A percentile compares a stretch with the other conserved stretches of the same genome.
These are phyloP conservation scores for Drosophila cognata DNA, from an alignment of 2,888 invertebrate genomes.

Conservation along the genomic window DNA sequence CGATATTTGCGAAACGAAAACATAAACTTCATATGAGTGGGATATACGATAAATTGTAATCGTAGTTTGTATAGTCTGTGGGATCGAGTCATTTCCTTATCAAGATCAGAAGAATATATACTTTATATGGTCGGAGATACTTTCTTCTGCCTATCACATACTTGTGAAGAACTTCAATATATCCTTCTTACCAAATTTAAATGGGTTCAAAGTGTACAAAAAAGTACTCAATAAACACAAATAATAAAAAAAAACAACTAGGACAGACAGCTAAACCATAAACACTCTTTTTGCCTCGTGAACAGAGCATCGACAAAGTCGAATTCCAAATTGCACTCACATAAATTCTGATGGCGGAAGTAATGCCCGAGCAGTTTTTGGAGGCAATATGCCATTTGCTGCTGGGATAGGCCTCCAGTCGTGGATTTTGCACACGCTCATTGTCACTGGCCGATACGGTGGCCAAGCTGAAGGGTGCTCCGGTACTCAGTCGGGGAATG, in stretches of 20 bases:
- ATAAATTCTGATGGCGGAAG: conserved; percentile 90
- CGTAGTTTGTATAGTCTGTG: background rate
- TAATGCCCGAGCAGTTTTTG: conserved; percentile 88
- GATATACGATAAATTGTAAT: background rate
- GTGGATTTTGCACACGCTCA: conserved; percentile 72
- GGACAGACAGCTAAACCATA: background rate
- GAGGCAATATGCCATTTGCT: conserved; percentile 88
- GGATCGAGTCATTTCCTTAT: background rate
- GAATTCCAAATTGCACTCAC: conserved; percentile 85
- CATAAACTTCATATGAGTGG: background rate
- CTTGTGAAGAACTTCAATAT: background rate
- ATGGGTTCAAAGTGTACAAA: background rate
- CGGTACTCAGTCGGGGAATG: conserved; percentile 90
- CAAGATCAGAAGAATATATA: background rate
- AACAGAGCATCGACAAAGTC: background rate
- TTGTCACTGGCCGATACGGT: conserved; percentile 85
- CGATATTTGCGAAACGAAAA: background rate
- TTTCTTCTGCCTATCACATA: background rate
- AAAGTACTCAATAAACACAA: background rate
- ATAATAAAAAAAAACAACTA: background rate
- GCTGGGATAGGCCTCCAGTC: conserved; percentile 88
- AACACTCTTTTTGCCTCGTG: background rate
- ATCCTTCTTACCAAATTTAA: background rate
- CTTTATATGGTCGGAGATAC: too few relatives aligned
- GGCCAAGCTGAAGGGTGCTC: conserved; percentile 90